A percentile compares a stretch with the other conserved stretches of the same genome.
phyloP scores from a whole-genome alignment of 2,797 vertebrate genomes.

The Sarcophilus harrisii region DNA sequence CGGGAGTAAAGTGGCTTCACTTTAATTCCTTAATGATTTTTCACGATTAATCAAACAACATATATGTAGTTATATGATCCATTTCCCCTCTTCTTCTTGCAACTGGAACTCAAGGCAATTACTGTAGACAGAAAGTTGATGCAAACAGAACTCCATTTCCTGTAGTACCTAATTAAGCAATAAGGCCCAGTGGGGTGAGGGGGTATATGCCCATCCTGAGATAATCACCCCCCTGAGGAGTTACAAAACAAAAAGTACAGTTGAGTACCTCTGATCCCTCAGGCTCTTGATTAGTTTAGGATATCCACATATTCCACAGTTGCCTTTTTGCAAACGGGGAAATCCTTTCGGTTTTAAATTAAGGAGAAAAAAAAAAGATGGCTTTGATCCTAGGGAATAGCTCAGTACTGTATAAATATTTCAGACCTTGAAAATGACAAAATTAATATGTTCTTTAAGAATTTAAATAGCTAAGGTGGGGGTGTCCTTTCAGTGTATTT shows the following conservation, averaged over 20 bases:
- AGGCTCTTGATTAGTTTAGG: conserved; percentile 76
- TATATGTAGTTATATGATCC: conserved; percentile 83
- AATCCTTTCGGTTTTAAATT: conserved; percentile 69
- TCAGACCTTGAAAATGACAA: conserved; percentile 56
- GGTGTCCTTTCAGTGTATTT: conserved; percentile 39
- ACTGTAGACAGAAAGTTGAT: conserved; percentile 82
- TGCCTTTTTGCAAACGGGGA: conserved; percentile 66
- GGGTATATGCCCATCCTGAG: conserved; percentile 68
- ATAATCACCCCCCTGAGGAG: conserved; percentile 79
- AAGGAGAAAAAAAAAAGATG: neutral
- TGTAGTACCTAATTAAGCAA: conserved; percentile 83
- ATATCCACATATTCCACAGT: conserved; percentile 54
- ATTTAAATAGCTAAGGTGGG: conserved; percentile 43
- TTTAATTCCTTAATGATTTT: conserved; percentile 87
- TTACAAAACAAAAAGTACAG: conserved; percentile 63
- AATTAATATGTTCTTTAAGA: conserved; percentile 56
- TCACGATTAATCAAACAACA: conserved; percentile 87
- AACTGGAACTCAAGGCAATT: conserved; percentile 83
- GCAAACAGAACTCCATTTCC: conserved; percentile 82
- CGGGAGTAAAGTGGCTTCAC: conserved; percentile 84
- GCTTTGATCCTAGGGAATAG: conserved; percentile 64
- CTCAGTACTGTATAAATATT: conserved; percentile 40
- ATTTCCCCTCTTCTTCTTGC: conserved; percentile 76
- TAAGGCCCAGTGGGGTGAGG: conserved; percentile 69
- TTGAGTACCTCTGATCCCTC: conserved; percentile 72